These are phyloP conservation scores for Sminthurinus aureus DNA, from an alignment of 2,888 invertebrate genomes.

Conservation along the genomic window DNA sequence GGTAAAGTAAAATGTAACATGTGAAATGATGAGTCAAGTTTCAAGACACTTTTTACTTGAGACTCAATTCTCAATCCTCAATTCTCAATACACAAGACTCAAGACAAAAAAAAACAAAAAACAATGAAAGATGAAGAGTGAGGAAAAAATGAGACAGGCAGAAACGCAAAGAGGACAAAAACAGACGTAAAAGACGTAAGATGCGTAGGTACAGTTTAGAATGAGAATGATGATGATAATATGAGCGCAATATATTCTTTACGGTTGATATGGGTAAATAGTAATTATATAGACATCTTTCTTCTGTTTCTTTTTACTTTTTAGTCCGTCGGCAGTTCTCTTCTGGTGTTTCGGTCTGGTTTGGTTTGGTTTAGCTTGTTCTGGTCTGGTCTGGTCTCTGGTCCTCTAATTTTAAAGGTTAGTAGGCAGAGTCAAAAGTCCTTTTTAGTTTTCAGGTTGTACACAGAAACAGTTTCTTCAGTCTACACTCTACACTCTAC, in stretches of 20 bases:
- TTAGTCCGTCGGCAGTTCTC: constrained; percentile 30
- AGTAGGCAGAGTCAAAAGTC: constrained; percentile 30
- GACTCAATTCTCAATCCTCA: too few species aligned
- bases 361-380: too few species aligned
- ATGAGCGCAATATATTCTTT: constrained; percentile 39
- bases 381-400: background rate
- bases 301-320: background rate
- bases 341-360: background rate
- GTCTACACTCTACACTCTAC: too few species aligned
- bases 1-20: too few species aligned
- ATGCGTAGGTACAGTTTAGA: too few species aligned
- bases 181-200: background rate
- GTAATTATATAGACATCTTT: constrained; percentile 31
- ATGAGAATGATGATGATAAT: background rate
- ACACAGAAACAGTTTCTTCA: background rate
- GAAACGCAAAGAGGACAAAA: background rate
- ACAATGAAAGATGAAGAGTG: background rate
- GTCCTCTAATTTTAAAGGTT: constrained; percentile 35
- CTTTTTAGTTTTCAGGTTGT: constrained; percentile 30
- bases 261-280: constrained; percentile 39
- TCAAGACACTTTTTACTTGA: too few species aligned
- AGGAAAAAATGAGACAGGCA: background rate
- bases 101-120: background rate
- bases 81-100: too few species aligned
- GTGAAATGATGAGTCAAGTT: too few species aligned